Percentiles rank a stretch among this genome's conserved stretches.
Conservation (phyloP, 2,888 invertebrate species). For the Abrostola tripartita region DNA sequence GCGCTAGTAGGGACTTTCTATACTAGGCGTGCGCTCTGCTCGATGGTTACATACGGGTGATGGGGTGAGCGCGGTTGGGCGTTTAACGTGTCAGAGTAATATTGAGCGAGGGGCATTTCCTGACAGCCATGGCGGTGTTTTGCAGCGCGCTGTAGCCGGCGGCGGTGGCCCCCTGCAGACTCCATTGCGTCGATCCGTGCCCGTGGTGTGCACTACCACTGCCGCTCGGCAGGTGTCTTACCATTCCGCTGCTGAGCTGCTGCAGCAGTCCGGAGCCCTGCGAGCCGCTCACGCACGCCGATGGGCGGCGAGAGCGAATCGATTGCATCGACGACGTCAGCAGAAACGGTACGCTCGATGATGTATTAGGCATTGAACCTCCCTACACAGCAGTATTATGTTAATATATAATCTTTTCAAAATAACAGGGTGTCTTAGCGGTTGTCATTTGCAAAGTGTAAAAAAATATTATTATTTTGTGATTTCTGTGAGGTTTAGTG, state of each 20-base stretch:
- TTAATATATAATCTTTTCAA: slow-evolving; percentile 28
- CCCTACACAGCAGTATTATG: slow-evolving; percentile 87
- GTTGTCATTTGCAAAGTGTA: slow-evolving; percentile 14
- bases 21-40: slow-evolving; percentile 19
- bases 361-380: slow-evolving; percentile 96
- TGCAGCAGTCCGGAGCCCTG: slow-evolving; percentile 94
- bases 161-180: slow-evolving; percentile 84
- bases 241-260: slow-evolving; percentile 97
- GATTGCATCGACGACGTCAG: slow-evolving; percentile 89
- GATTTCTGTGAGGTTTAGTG: background rate
- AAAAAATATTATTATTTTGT: background rate
- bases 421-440: slow-evolving; percentile 18
- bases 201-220: slow-evolving; percentile 88
- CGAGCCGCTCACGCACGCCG: slow-evolving; percentile 90
- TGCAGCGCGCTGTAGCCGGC: slow-evolving; percentile 87
- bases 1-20: slow-evolving; percentile 20
- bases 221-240: slow-evolving; percentile 93
- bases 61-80: slow-evolving; percentile 13
- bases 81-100: slow-evolving; percentile 90
- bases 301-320: slow-evolving; percentile 92
- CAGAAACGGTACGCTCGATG: slow-evolving; percentile 95
- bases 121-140: slow-evolving; percentile 89
- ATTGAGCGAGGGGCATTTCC: slow-evolving; percentile 93
- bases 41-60: slow-evolving; percentile 5
- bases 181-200: slow-evolving; percentile 81